Base-by-base conservation (phyloP, 2,797 vertebrate genomes). In the Amniataba percoides region DNA sequence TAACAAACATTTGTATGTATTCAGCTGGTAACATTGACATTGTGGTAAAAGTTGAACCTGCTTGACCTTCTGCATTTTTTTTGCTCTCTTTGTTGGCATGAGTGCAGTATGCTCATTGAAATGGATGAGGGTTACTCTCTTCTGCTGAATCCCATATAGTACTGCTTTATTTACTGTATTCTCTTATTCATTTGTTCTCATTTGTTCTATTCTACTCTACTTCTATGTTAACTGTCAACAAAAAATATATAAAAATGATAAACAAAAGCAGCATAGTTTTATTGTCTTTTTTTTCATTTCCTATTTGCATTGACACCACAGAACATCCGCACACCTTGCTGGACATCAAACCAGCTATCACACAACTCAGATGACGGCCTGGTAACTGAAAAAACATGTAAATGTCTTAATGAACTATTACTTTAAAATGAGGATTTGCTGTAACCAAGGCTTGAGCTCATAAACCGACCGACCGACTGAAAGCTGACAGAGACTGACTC, bases 401-500 rank as follows among this genome's bases (percentile, higher is more conserved):
- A 71, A 58, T 36, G 45, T 48, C 46, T 67, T 48, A 25, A 78
- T 60, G 25, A 81, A 43, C 15, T 23, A 13, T 46, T 23, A 43
- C 34, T 53, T 45, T 43, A 45, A 57, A 34, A 10, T 42, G 42
- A 51, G 23, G 23, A 42, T 62, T 68, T 80, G 65, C 70, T 60
- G 60, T 57, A 56, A 65, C 60, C 39, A 51, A 36, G 43, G 53
- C 14, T 21, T 63, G 48, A 70, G 70, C 62, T 65, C 73, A 73
- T 14, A 72, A 70, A 76, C 25, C 36, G 13, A 46, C 71, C 34
- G 31, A 76, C 25, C 36, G 13, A 46, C 71, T 40, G 31, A 75
- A 71, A 73, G 67, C 48, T 51, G 77, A 74, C 66, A 65, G 73
- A 83, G 60, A 63, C 61, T 9, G 68, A 71, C 70, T 80, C 69